phyloP scores from a whole-genome alignment of 2,888 invertebrate species.

The Phengaris arion region DNA sequence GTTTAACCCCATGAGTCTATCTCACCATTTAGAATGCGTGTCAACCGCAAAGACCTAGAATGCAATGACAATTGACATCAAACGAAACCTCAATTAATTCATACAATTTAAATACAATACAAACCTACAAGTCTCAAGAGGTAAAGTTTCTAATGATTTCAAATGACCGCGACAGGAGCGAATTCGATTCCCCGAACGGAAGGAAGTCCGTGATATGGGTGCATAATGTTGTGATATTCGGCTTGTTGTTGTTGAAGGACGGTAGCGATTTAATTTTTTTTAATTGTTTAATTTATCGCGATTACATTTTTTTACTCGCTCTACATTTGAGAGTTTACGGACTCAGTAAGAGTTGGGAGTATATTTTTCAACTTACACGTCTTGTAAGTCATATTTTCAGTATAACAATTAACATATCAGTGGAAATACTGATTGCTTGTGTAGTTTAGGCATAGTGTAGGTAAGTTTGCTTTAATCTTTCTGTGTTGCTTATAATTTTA shows the following conservation, averaged over 20 bases:
- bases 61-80: not conserved
- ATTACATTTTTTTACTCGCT: conserved; percentile 26
- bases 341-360: no score
- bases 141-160: conserved; percentile 28
- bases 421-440: no score
- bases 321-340: no score
- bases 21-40: not conserved
- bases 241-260: conserved; percentile 34
- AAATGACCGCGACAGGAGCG: conserved; percentile 23
- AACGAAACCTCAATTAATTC: not conserved
- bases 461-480: no score
- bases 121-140: not conserved
- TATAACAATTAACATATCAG: no score
- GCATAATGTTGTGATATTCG: conserved; percentile 42
- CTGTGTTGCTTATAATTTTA: no score
- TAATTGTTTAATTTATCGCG: not conserved
- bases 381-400: no score
- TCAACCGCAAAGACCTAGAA: conserved; percentile 18
- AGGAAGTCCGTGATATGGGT: conserved; percentile 67
- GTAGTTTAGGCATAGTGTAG: no score
- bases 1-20: not conserved
- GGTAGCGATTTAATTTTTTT: not conserved
- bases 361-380: no score
- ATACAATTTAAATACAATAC: conserved; percentile 16
- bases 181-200: conserved; percentile 60